These are phyloP conservation scores for Lasioglossum malachurum DNA, from an alignment of 2,888 invertebrate species.

Conservation along the genomic window DNA sequence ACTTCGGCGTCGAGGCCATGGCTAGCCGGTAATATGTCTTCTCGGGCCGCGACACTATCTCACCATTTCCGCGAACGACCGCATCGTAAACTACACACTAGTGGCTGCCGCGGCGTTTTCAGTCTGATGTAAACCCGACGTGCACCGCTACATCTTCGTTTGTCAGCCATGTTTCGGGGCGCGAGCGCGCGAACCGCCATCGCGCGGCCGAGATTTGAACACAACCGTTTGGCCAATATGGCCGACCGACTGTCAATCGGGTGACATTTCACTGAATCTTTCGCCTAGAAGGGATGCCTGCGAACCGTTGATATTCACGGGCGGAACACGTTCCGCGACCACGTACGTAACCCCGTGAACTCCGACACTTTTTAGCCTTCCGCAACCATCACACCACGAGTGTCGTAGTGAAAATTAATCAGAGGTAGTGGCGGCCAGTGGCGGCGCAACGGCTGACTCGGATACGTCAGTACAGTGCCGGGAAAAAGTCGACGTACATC, in stretches of 20 bases:
- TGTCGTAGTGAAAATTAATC: slow-evolving; percentile 40
- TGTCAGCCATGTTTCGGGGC: slow-evolving; percentile 83
- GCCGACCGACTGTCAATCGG: slow-evolving; percentile 66
- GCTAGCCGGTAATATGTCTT: slow-evolving; percentile 68
- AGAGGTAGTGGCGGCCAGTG: slow-evolving; percentile 26
- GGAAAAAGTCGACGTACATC: slow-evolving; percentile 25
- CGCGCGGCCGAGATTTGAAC: slow-evolving; percentile 63
- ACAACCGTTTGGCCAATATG: slow-evolving; percentile 54
- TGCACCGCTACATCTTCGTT: slow-evolving; percentile 84
- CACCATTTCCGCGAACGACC: slow-evolving; percentile 79
- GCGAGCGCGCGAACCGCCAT: slow-evolving; percentile 74
- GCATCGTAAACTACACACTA: slow-evolving; percentile 79
- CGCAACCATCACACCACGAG: neutral
- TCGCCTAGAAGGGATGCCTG: slow-evolving; percentile 3
- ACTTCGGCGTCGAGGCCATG: slow-evolving; percentile 83
- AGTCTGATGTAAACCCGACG: slow-evolving; percentile 83
- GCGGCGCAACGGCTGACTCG: slow-evolving; percentile 41
- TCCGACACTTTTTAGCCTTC: neutral
- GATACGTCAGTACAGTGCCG: slow-evolving; percentile 55
- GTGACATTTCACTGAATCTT: slow-evolving; percentile 68
- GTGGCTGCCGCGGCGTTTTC: slow-evolving; percentile 78
- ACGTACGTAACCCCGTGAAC: slow-evolving; percentile 6
- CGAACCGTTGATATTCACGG: slow-evolving; percentile 7
- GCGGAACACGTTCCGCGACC: neutral
- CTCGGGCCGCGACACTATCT: slow-evolving; percentile 76